phyloP scores from a whole-genome alignment of 92 coral and sea anemone species.

The Porites lobata region DNA sequence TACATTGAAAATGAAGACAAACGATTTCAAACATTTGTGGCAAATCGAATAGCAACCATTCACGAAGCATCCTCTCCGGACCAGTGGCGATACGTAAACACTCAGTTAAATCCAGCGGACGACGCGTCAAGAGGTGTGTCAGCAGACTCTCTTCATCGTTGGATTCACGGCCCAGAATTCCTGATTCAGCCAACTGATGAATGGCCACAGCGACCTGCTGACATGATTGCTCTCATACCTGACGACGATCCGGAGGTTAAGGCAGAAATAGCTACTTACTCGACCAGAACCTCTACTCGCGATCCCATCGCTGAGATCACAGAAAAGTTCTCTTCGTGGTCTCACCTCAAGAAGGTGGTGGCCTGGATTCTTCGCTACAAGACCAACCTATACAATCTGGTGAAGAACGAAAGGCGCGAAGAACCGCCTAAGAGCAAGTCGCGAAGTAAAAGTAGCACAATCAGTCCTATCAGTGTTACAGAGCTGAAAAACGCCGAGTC shows the following conservation, averaged over 20 bases:
- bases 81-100: slow-evolving; percentile 57
- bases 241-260: slow-evolving; percentile 54
- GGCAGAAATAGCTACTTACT: not conserved
- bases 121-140: slow-evolving; percentile 57
- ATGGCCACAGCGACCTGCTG: slow-evolving; percentile 10
- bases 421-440: not conserved
- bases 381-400: not conserved
- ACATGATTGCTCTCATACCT: not conserved
- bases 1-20: slow-evolving; percentile 40
- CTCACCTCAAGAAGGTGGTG: not conserved
- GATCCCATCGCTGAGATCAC: not conserved
- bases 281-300: not conserved
- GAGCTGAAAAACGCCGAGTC: not conserved
- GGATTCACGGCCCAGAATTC: slow-evolving; percentile 58
- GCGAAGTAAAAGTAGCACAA: not conserved
- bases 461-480: not conserved
- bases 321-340: slow-evolving; percentile 1
- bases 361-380: not conserved
- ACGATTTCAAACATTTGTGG: slow-evolving; percentile 37
- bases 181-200: not conserved
- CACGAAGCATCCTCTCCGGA: slow-evolving; percentile 50
- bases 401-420: not conserved
- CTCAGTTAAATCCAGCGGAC: slow-evolving; percentile 36
- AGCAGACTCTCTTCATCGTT: slow-evolving; percentile 38
- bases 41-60: slow-evolving; percentile 31